Percentiles rank a stretch among this genome's conserved stretches.
Evolutionary conservation across 2,797 vertebrate genomes (phyloP).

Genomic region (Oreortyx pictus): DNA sequence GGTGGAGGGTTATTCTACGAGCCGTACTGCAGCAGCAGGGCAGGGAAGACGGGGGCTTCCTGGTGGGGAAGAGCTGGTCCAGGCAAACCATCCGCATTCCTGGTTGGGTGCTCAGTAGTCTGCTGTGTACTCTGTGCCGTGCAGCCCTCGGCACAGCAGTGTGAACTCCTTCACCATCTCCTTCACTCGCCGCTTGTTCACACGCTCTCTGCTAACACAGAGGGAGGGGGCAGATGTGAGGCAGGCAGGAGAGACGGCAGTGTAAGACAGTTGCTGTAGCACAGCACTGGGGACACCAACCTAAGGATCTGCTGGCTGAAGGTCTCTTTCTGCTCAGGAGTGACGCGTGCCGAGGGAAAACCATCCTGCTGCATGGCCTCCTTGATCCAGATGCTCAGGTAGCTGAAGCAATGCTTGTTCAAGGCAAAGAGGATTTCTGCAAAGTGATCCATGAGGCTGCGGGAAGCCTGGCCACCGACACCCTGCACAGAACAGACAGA

Average conservation of each 20-base stretch:
- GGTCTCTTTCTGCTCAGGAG: conserved; percentile 91
- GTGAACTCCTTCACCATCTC: conserved; percentile 99
- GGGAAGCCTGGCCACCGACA: conserved; percentile 93
- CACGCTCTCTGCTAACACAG: conserved; percentile 89
- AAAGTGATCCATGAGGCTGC: conserved; percentile 97
- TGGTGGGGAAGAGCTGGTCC: conserved; percentile 66
- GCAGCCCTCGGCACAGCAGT: conserved; percentile 94
- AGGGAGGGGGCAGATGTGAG: conserved; percentile 12
- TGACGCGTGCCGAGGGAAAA: conserved; percentile 92
- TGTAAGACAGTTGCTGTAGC: fast-evolving
- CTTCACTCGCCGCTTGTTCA: conserved; percentile 96
- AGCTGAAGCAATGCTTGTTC: conserved; percentile 96
- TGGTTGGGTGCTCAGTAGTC: conserved; percentile 88
- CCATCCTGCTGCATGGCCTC: conserved; percentile 92
- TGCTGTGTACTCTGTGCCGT: conserved; percentile 98
- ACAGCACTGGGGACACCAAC: conserved; percentile 73
- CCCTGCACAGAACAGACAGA: conserved; percentile 80
- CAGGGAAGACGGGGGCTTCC: conserved; percentile 66
- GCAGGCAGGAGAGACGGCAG: neutral
- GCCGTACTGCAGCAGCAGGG: conserved; percentile 63
- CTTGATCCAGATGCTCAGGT: conserved; percentile 95
- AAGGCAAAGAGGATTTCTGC: conserved; percentile 95
- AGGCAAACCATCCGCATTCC: conserved; percentile 39
- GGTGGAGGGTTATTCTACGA: conserved; percentile 57
- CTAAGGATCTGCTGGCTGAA: conserved; percentile 98